Conservation (phyloP, 2,797 vertebrate genomes). For the Leucoraja ocellata region DNA sequence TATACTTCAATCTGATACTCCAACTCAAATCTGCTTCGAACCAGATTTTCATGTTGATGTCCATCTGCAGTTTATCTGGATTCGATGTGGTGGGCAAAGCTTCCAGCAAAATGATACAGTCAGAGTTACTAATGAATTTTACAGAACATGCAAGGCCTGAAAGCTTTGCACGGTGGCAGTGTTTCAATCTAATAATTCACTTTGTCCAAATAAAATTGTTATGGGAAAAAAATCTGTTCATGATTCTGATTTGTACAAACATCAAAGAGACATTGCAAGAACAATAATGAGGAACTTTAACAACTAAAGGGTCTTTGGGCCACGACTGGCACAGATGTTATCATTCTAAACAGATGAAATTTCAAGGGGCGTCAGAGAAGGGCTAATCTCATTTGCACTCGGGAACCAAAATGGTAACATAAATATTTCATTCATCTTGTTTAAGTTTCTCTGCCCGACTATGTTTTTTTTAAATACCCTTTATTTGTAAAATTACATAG, state of each 20-base stretch:
- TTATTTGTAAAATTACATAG: no score
- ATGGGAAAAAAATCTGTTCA: neutral
- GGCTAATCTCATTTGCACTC: no score
- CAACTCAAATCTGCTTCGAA: neutral
- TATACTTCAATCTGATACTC: constrained; percentile 9
- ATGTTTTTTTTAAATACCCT: no score
- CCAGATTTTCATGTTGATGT: neutral
- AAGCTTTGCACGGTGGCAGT: constrained; percentile 12
- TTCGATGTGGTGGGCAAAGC: neutral
- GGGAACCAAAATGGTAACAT: no score
- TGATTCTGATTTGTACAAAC: neutral
- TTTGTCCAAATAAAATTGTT: constrained; percentile 32
- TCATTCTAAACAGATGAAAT: no score
- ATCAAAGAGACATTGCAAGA: neutral
- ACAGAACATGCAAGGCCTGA: constrained; percentile 12
- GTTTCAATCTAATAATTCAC: constrained; percentile 21
- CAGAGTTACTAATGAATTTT: constrained; percentile 35
- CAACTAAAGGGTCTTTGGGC: no score
- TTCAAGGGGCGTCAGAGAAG: no score
- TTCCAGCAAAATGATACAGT: neutral
- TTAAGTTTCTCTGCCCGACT: no score
- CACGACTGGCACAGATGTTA: no score
- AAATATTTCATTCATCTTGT: no score
- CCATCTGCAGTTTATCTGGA: neutral
- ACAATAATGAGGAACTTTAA: no score